Evolutionary conservation across 1,140 invertebrate species (phyloP), one percentile per base, ranked within the genome.

Genomic region (Marisa cornuarietis): DNA sequence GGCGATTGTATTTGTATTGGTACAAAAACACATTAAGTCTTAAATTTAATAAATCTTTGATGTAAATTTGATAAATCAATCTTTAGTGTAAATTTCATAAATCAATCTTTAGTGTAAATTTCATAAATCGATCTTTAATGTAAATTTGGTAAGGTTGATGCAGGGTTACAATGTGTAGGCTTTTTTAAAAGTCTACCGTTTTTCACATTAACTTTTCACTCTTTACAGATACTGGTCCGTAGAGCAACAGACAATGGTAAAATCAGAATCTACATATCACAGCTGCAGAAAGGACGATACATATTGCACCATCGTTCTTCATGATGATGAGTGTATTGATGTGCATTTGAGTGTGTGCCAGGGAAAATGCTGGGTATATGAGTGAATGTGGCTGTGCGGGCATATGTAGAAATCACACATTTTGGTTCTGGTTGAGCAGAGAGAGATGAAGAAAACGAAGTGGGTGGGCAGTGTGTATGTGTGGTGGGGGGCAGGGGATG

Each of bases 261-360:
- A 92, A 93, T 97, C 6, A 93, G 95, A 87, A 96, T 99, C 88
- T 95, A 94, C 87, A 92, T 96, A 75, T 94, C 94, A 14, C 95
- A 97, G 86, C 89, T 99, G 82, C 95, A 95, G 78, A 94, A 95
- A 87, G 96, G 96, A 20, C 97, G 96, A 92, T 94, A 96, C 88
- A 94, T 94, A 13, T 94, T 98, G 85, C 96, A 97, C 89, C 92
- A 96, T 83, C 93, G 96, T 54, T 83, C 88, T 8, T 82, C 87
- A 69, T 90, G 80, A 80, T 58, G 13, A 51, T 71, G 24, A 10
- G 13, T 71, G 31, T 18, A 49, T 42, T 14, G 14, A 11, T 71
- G 71, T 71, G 71, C 6, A 42, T 42, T 18, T 58, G 54, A 11
- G 54, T 58, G 71, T 71, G 10, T 51, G 71, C 49, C 2, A 1